Evolutionary conservation across 2,888 invertebrate genomes (phyloP).

Genomic region (Xanthorhoe spadicearia): DNA sequence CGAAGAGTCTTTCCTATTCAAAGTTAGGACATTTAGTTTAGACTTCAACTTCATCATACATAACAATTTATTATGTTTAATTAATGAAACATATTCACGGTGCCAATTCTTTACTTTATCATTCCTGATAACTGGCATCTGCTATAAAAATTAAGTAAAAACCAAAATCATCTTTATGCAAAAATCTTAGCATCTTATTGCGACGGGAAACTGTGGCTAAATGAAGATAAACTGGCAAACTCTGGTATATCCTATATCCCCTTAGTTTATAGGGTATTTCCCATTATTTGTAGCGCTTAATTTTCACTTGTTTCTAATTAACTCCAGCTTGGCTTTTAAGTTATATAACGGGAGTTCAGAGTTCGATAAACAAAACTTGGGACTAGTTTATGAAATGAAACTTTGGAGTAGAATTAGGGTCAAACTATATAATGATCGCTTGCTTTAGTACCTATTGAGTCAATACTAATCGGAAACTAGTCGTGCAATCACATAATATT

Average conservation of each 20-base stretch:
- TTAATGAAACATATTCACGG: too few relatives aligned
- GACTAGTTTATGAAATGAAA: slow-evolving; percentile 43
- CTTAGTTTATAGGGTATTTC: slow-evolving; percentile 45
- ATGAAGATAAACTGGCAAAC: slow-evolving; percentile 38
- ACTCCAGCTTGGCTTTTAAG: slow-evolving; percentile 45
- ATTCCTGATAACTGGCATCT: neutral
- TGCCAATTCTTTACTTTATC: too few relatives aligned
- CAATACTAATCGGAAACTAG: neutral
- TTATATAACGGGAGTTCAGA: slow-evolving; percentile 46
- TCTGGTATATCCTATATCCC: slow-evolving; percentile 43
- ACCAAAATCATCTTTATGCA: neutral
- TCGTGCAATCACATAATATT: neutral
- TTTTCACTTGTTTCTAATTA: slow-evolving; percentile 48
- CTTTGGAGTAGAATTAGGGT: slow-evolving; percentile 35
- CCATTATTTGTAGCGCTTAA: slow-evolving; percentile 49
- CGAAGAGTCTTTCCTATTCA: neutral
- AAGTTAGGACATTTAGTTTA: neutral
- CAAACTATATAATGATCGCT: slow-evolving; percentile 21
- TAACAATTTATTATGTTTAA: too few relatives aligned
- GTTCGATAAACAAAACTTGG: slow-evolving; percentile 48
- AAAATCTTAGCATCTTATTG: slow-evolving; percentile 5
- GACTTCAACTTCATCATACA: neutral
- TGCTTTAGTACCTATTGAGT: slow-evolving; percentile 6
- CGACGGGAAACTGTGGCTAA: slow-evolving; percentile 4
- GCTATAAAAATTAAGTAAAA: slow-evolving; percentile 2